These are phyloP conservation scores for Asteroscopus sphinx DNA, from an alignment of 2,888 invertebrate species.

Conservation along the genomic window DNA sequence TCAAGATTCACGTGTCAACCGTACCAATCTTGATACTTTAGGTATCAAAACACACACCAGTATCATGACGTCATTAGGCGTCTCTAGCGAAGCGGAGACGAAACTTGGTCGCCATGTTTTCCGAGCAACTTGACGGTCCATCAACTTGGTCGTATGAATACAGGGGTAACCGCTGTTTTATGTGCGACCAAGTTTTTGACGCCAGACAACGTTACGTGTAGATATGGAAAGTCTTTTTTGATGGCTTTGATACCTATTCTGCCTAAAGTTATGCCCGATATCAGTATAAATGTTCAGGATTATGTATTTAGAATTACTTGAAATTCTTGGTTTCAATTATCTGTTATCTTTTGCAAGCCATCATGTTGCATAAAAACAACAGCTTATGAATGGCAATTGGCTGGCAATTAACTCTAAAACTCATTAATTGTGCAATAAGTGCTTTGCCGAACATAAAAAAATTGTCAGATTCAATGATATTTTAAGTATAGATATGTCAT, in stretches of 20 bases:
- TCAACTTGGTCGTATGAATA: conserved; percentile 58
- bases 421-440: no score
- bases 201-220: conserved; percentile 51
- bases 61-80: conserved; percentile 46
- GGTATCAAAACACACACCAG: conserved; percentile 24
- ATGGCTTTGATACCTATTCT: conserved; percentile 6
- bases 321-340: no score
- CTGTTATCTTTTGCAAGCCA: no score
- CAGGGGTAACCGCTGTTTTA: conserved; percentile 61
- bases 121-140: conserved; percentile 45
- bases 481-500: no score
- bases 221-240: conserved; percentile 40
- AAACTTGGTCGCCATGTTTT: conserved; percentile 49
- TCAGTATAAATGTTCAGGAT: no score
- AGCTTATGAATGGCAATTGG: no score
- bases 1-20: neutral
- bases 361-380: no score
- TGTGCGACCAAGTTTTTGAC: conserved; percentile 59
- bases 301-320: no score
- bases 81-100: conserved; percentile 25
- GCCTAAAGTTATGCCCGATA: no score
- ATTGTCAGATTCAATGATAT: no score
- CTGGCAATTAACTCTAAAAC: no score
- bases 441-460: no score
- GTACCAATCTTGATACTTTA: neutral